Percentiles rank a stretch among this genome's conserved stretches.
Evolutionary conservation across 2,888 invertebrate genomes (phyloP).

Genomic region (Pollenia griseotomentosa): DNA sequence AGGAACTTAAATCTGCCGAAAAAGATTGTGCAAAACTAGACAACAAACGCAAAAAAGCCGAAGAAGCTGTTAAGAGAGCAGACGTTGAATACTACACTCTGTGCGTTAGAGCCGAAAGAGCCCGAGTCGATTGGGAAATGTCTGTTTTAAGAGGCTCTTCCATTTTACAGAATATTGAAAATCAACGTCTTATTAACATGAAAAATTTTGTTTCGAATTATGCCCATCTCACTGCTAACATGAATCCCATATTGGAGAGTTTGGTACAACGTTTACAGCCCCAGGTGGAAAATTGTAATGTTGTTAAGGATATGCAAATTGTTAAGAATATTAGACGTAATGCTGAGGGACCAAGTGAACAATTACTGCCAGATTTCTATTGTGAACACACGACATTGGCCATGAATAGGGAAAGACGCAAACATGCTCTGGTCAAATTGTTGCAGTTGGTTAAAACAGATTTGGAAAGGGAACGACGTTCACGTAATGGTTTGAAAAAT

Average conservation of each 20-base stretch:
- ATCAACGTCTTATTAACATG: conserved; percentile 93
- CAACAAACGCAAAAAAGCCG: conserved; percentile 94
- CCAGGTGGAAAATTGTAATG: conserved; percentile 82
- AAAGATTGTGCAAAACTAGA: conserved; percentile 91
- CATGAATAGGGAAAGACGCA: conserved; percentile 95
- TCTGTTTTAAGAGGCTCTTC: conserved; percentile 94
- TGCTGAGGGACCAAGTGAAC: conserved; percentile 88
- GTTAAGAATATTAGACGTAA: conserved; percentile 83
- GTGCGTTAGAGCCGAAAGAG: conserved; percentile 95
- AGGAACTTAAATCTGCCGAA: conserved; percentile 85
- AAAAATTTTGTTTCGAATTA: conserved; percentile 89
- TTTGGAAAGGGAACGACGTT: conserved; percentile 94
- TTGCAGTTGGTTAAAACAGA: conserved; percentile 94
- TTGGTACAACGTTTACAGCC: conserved; percentile 84
- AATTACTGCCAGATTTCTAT: conserved; percentile 96
- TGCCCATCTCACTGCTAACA: conserved; percentile 87
- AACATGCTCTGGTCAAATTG: conserved; percentile 93
- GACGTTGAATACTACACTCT: conserved; percentile 97
- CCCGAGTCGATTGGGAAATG: conserved; percentile 96
- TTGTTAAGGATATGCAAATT: conserved; percentile 83
- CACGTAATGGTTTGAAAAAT: conserved; percentile 94
- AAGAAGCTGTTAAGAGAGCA: conserved; percentile 95
- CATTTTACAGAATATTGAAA: conserved; percentile 94
- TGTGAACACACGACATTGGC: conserved; percentile 96
- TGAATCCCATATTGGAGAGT: conserved; percentile 91